These are phyloP conservation scores for Ibidorhyncha struthersii DNA, from an alignment of 2,113 vertebrate genomes.

Conservation along the genomic window DNA sequence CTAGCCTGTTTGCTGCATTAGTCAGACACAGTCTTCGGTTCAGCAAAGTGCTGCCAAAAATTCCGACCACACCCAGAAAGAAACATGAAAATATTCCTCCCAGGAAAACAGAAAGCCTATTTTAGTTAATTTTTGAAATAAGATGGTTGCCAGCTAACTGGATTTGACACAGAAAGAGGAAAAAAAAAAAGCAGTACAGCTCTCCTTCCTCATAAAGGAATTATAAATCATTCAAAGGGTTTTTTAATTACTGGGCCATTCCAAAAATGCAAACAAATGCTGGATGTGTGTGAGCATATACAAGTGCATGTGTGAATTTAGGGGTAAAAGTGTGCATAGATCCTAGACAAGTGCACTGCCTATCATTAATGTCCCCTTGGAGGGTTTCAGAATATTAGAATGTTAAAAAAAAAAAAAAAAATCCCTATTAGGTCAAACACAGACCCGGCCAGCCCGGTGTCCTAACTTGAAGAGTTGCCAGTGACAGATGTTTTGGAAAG, in stretches of 20 bases:
- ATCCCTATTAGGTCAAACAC: not conserved
- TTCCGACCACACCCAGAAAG: constrained; percentile 50
- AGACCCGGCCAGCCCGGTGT: not conserved
- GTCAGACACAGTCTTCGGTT: constrained; percentile 19
- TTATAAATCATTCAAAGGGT: not conserved
- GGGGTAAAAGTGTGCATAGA: not conserved
- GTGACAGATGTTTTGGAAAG: not conserved
- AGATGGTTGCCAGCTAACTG: not conserved
- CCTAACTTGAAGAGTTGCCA: not conserved
- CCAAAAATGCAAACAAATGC: not conserved
- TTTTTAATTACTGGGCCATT: not conserved
- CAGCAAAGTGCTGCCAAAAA: constrained; percentile 42
- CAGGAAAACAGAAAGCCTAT: constrained; percentile 23
- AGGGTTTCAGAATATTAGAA: not conserved
- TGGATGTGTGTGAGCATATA: not conserved
- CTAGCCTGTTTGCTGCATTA: constrained; percentile 51
- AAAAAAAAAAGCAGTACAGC: not conserved
- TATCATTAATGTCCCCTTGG: not conserved
- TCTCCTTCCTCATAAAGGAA: not conserved
- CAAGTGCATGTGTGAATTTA: not conserved
- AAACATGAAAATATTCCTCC: constrained; percentile 56
- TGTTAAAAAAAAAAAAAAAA: not conserved
- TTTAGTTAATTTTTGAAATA: constrained; percentile 28
- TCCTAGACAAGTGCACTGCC: not conserved
- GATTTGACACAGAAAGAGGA: not conserved